Evolutionary conservation across 1,140 invertebrate species (phyloP).

Genomic region (Oscheius sp.): DNA sequence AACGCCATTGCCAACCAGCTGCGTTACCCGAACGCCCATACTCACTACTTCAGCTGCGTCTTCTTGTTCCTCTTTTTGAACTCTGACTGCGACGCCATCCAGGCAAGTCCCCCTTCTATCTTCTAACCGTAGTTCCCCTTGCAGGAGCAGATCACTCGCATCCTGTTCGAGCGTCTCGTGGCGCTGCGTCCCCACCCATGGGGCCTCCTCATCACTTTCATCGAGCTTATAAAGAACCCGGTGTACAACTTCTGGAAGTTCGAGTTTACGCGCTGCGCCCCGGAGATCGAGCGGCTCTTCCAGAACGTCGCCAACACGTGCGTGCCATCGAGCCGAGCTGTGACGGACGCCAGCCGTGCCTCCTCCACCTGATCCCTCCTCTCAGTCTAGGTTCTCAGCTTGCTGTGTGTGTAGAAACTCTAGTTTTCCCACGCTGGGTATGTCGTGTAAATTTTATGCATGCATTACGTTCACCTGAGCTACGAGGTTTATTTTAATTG

Average conservation of each 20-base stretch:
- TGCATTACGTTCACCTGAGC: background rate
- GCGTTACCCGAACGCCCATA: slow-evolving; percentile 97
- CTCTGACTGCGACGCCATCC: slow-evolving; percentile 89
- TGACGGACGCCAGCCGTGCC: background rate
- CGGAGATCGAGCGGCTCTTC: slow-evolving; percentile 86
- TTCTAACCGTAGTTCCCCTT: background rate
- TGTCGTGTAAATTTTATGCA: background rate
- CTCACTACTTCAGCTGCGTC: slow-evolving; percentile 97
- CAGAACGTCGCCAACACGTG: slow-evolving; percentile 39
- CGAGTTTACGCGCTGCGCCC: slow-evolving; percentile 97
- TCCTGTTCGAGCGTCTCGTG: slow-evolving; percentile 90
- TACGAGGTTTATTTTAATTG: background rate
- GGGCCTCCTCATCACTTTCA: slow-evolving; percentile 97
- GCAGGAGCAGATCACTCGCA: slow-evolving; percentile 76
- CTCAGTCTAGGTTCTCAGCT: background rate
- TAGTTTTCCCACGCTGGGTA: background rate
- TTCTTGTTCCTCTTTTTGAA: slow-evolving; percentile 95
- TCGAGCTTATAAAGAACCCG: slow-evolving; percentile 96
- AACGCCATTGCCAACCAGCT: slow-evolving; percentile 98
- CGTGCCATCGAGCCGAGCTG: slow-evolving; percentile 15
- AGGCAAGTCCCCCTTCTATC: background rate
- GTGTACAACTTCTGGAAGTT: slow-evolving; percentile 99
- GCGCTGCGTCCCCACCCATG: slow-evolving; percentile 98
- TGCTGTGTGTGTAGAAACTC: background rate
- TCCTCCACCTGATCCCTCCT: background rate